Evolutionary conservation across 2,888 invertebrate genomes (phyloP).

Genomic region (Endomychus coccineus): DNA sequence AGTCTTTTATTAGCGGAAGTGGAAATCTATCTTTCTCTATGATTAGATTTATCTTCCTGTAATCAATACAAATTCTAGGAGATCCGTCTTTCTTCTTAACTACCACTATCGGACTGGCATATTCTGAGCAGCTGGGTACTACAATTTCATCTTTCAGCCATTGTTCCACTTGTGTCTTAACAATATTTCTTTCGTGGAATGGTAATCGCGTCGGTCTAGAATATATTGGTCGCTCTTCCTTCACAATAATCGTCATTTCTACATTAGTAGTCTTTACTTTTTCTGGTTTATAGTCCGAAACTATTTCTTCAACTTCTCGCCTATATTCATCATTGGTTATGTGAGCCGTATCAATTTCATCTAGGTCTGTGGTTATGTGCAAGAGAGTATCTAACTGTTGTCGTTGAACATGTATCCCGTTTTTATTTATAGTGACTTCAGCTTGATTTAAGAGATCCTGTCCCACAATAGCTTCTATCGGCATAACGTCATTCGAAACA

Average conservation of each 20-base stretch:
- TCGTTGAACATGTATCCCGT: no score
- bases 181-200: constrained; percentile 17
- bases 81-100: constrained; percentile 26
- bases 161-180: constrained; percentile 18
- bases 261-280: no score
- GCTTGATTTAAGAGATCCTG: no score
- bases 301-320: no score
- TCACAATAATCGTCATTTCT: constrained; percentile 1
- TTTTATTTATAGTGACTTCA: no score
- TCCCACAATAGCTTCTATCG: no score
- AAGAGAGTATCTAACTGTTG: no score
- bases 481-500: no score
- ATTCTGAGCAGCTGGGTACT: constrained; percentile 30
- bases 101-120: constrained; percentile 24
- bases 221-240: constrained; percentile 11
- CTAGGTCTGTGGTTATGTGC: no score
- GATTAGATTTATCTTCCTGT: constrained; percentile 23
- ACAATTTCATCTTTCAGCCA: constrained; percentile 21
- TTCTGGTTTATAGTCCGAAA: no score
- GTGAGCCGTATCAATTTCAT: no score
- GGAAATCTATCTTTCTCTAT: constrained; percentile 24
- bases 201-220: constrained; percentile 21
- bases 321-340: no score
- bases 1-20: constrained; percentile 26
- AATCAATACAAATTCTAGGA: constrained; percentile 28